Percentiles rank a stretch among this genome's conserved stretches.
Conservation (phyloP, 2,797 vertebrate species). For the Neosilurus hyrtlii region DNA sequence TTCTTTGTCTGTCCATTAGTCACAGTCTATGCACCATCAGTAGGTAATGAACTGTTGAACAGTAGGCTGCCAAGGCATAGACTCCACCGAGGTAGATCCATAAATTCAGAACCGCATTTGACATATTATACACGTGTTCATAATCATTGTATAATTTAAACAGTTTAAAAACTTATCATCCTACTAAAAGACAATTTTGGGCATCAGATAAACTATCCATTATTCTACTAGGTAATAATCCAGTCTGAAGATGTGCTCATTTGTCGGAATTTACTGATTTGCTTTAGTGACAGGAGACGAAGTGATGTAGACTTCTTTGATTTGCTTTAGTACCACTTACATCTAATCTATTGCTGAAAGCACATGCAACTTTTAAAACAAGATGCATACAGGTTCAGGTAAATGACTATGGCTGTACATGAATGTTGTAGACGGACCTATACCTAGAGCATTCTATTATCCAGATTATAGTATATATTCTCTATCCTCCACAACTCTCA, state of each 20-base stretch:
- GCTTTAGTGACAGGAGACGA: not conserved
- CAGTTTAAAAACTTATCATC: not conserved
- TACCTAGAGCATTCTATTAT: not conserved
- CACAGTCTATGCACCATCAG: slow-evolving; percentile 31
- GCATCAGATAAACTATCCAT: not conserved
- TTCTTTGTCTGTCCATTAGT: slow-evolving; percentile 51
- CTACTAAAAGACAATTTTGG: not conserved
- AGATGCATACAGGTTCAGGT: not conserved
- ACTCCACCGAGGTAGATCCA: not conserved
- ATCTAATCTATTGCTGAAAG: not conserved
- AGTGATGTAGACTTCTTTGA: not conserved
- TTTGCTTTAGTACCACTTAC: not conserved
- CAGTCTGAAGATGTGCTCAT: not conserved
- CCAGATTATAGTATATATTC: slow-evolving; percentile 2
- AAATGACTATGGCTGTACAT: not conserved
- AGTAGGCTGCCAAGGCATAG: not conserved
- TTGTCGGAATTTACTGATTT: not conserved
- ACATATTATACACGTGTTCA: not conserved
- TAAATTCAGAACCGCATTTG: not conserved
- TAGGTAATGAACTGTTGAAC: slow-evolving; percentile 34
- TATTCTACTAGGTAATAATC: not conserved
- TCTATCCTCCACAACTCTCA: not conserved
- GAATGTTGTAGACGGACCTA: not conserved
- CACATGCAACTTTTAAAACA: not conserved
- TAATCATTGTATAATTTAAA: not conserved